Evolutionary conservation across 2,797 vertebrate genomes (phyloP).

Genomic region (Lacerta bilineata): DNA sequence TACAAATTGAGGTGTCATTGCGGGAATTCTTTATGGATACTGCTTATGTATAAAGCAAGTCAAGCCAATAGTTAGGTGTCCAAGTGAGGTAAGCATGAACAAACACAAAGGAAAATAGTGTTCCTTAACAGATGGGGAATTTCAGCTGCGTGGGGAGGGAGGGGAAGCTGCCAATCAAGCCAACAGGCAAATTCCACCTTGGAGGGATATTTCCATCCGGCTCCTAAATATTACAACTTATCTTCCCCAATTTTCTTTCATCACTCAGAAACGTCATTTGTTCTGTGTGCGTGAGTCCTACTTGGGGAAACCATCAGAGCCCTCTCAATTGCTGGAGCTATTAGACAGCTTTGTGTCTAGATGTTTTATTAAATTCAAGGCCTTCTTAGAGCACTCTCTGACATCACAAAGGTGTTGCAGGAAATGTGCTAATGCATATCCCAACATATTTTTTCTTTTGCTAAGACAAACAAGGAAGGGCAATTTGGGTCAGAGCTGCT

Average conservation of each 20-base stretch:
- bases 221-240: background rate
- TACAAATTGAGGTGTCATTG: slow-evolving; percentile 55
- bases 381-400: background rate
- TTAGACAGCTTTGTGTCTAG: background rate
- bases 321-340: background rate
- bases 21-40: slow-evolving; percentile 56
- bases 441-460: background rate
- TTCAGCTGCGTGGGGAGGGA: background rate
- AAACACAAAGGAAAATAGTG: background rate
- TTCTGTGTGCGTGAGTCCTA: background rate
- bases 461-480: background rate
- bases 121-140: background rate
- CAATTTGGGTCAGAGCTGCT: background rate
- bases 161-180: background rate
- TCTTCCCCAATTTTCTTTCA: background rate
- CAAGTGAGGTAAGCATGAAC: background rate
- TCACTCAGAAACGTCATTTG: background rate
- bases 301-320: background rate
- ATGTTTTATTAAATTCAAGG: background rate
- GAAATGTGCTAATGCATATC: background rate
- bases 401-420: background rate
- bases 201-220: background rate
- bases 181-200: background rate
- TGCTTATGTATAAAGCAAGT: background rate
- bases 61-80: background rate